phyloP scores from a whole-genome alignment of 2,113 vertebrate species.

The Grus americana region DNA sequence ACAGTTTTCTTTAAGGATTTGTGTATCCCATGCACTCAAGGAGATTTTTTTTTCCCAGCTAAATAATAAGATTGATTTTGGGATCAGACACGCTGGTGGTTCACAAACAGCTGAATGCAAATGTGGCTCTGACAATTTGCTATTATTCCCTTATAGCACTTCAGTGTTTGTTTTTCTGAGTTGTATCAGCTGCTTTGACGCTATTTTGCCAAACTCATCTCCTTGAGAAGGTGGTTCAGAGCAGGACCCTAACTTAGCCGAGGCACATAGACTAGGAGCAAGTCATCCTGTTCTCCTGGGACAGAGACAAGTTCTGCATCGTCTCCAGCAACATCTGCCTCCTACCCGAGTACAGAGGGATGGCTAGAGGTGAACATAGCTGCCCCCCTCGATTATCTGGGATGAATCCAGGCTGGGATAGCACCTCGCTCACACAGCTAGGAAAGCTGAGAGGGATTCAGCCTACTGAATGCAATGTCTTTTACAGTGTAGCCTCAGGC shows the following conservation, averaged over 20 bases:
- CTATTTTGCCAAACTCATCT: neutral
- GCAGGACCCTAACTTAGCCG: neutral
- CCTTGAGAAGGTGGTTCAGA: neutral
- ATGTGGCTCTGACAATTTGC: neutral
- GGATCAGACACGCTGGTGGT: neutral
- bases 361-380: neutral
- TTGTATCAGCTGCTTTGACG: neutral
- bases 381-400: neutral
- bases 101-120: neutral
- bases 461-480: neutral
- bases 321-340: neutral
- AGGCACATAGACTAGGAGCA: neutral
- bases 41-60: neutral
- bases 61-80: neutral
- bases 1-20: neutral
- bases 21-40: neutral
- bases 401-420: neutral
- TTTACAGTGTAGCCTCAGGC: neutral
- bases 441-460: neutral
- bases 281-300: neutral
- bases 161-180: neutral
- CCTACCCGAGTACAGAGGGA: rapidly evolving
- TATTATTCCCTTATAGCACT: neutral
- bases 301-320: neutral
- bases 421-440: neutral